Conservation (phyloP, 2,113 vertebrate genomes). For the Mus pahari region DNA sequence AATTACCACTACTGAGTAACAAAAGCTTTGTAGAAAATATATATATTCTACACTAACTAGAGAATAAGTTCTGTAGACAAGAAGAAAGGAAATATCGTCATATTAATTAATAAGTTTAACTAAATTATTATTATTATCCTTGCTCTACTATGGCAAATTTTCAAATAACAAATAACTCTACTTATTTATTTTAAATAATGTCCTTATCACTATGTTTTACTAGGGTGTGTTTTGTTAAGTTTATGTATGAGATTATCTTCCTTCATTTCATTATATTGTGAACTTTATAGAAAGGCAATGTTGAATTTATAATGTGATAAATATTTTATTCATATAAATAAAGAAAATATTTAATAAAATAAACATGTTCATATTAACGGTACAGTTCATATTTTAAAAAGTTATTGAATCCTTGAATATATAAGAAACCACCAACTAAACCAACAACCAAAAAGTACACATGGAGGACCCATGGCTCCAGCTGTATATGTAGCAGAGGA, state of each 20-base stretch:
- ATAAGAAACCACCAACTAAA: neutral
- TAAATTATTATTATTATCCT: neutral
- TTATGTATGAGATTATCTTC: neutral
- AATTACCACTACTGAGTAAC: slow-evolving; percentile 57
- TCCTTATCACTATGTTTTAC: neutral
- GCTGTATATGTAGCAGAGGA: too few relatives aligned
- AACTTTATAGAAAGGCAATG: neutral
- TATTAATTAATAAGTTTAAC: neutral
- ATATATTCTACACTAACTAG: neutral
- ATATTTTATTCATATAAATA: neutral
- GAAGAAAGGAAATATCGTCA: neutral
- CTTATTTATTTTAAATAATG: neutral
- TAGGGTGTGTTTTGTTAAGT: neutral
- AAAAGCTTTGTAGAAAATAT: slow-evolving; percentile 41
- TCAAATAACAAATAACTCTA: neutral
- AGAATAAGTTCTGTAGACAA: slow-evolving; percentile 32
- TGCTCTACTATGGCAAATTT: neutral
- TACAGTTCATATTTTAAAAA: neutral
- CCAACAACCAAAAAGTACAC: too few relatives aligned
- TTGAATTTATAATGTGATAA: neutral
- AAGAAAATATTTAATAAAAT: too few relatives aligned
- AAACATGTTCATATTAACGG: neutral
- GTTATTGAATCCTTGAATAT: neutral
- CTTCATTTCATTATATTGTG: neutral
- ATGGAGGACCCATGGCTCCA: too few relatives aligned